Percentiles rank a stretch among this genome's conserved stretches.
Conservation (phyloP, 2,888 invertebrate genomes). For the Andrena bicolor region DNA sequence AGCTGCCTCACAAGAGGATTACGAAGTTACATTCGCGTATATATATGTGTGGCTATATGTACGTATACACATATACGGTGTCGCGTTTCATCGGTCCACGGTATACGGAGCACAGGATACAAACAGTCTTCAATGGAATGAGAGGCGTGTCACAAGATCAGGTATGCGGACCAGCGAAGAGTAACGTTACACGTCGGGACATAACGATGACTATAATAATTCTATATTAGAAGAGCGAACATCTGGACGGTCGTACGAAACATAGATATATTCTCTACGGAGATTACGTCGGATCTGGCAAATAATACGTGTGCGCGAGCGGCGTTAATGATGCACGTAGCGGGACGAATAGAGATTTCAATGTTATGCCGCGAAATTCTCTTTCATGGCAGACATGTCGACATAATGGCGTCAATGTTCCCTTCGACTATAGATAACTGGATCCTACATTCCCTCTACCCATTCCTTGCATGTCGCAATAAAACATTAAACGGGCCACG, state of each 20-base stretch:
- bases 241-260: conserved; percentile 36
- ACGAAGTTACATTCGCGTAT: conserved; percentile 39
- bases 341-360: conserved; percentile 7
- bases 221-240: conserved; percentile 22
- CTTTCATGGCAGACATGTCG: conserved; percentile 72
- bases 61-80: conserved; percentile 39
- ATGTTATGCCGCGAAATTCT: conserved; percentile 60
- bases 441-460: conserved; percentile 59
- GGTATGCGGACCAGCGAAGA: conserved; percentile 40
- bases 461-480: conserved; percentile 50
- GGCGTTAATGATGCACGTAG: neutral
- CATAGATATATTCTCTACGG: neutral
- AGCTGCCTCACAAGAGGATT: conserved; percentile 33
- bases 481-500: conserved; percentile 53
- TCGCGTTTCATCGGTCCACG: conserved; percentile 54
- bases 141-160: conserved; percentile 55
- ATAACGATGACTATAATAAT: neutral
- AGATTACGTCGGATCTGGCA: neutral
- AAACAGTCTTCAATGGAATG: conserved; percentile 57
- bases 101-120: conserved; percentile 43
- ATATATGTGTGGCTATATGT: conserved; percentile 17
- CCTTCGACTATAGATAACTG: conserved; percentile 67
- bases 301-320: neutral
- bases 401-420: conserved; percentile 75
- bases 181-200: conserved; percentile 1